Conservation (phyloP, 2,113 vertebrate species). For the Perca flavescens region DNA sequence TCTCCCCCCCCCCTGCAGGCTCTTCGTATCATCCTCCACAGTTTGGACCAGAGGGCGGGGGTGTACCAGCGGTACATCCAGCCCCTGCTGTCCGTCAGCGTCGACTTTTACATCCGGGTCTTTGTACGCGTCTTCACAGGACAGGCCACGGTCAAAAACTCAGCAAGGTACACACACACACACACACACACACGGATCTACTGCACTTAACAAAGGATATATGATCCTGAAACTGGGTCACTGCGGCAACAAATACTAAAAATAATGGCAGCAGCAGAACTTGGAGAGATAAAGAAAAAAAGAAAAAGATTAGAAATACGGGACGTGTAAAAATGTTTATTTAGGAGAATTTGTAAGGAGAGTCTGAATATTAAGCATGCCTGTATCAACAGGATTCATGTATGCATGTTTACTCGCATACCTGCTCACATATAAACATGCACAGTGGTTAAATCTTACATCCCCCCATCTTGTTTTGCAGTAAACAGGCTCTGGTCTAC, state of each 20-base stretch:
- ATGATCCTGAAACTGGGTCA: constrained; percentile 48
- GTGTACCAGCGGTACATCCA: constrained; percentile 94
- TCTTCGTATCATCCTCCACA: constrained; percentile 92
- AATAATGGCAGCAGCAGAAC: constrained; percentile 13
- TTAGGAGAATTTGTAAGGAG: no score
- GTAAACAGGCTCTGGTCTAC: constrained; percentile 93
- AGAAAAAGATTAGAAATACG: no score
- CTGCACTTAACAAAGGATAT: constrained; percentile 19
- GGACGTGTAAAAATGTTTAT: no score
- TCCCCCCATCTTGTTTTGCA: constrained; percentile 62
- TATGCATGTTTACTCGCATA: background rate
- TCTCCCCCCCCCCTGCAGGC: constrained; percentile 78
- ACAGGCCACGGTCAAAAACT: constrained; percentile 92
- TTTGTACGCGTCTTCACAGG: constrained; percentile 91
- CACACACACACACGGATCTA: background rate
- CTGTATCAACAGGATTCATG: background rate
- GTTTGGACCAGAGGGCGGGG: constrained; percentile 89
- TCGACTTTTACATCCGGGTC: constrained; percentile 93
- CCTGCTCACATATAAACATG: background rate
- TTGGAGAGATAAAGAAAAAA: background rate
- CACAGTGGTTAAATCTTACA: background rate
- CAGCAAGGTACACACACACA: constrained; percentile 86
- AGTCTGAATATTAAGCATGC: background rate
- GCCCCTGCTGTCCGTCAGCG: constrained; percentile 91
- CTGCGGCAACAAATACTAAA: constrained; percentile 32